Evolutionary conservation across 2,113 vertebrate species (phyloP), one percentile per base, ranked within the genome.

Genomic region (Pleuronectes platessa): DNA sequence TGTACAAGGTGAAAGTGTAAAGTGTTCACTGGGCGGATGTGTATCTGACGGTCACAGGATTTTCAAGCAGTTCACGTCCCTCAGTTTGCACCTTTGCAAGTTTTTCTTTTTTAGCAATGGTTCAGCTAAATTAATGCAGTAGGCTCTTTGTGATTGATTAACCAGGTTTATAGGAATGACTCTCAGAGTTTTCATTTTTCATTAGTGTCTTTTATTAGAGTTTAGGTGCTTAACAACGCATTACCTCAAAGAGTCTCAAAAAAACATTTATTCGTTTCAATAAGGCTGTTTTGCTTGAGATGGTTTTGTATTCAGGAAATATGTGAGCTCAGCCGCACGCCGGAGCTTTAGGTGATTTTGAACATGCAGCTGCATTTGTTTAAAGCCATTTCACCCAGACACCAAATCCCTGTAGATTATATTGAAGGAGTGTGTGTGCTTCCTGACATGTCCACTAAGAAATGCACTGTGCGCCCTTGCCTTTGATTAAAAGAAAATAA

Each of bases 71-170:
- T 78, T 81, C 77, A 80, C 54, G 37, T 82, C 70, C 6, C 27
- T 31, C 27, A 67, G 35, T 69, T 58, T 76, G 35, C 47, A 47
- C 73, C 76, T 85, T 73, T 70, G 1, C 68, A 71, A 85, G 80
- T 68, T 3, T 3, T 63, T 73, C 76, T 31, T 7, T 31, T 31
- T 31, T 31, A 31, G 31, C 31, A 31, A 31, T 7, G 31, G 6
- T 31, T 31, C 6, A 65, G 82, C 67, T 82, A 77, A 78, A 77
- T 63, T 76, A 76, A 60, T 69, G 67, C 73, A 67, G 60, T 67
- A 21, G 63, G 71, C 79, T 76, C 68, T 61, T 55, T 65, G 68
- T 91, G 84, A 92, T 87, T 85, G 90, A 91, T 91, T 88, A 86
- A 85, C 74, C 67, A 61, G 61, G 56, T 75, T 82, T 76, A 74